Conservation (phyloP, 2,797 vertebrate genomes). For the Sylvilagus floridanus region DNA sequence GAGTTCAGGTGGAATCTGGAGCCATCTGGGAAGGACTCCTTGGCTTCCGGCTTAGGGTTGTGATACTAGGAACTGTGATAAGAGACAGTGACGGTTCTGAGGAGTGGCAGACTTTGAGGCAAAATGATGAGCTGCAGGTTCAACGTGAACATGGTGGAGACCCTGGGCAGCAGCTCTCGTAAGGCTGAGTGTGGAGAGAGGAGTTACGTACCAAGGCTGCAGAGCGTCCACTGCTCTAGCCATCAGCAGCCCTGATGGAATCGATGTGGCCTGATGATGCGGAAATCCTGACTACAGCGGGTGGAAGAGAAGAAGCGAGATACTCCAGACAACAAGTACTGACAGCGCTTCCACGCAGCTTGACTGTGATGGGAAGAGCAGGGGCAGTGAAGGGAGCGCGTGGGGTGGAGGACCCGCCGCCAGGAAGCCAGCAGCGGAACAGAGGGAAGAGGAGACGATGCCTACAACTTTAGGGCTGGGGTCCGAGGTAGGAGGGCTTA, state of each 20-base stretch:
- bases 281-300: background rate
- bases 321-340: accelerated
- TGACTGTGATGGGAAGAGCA: background rate
- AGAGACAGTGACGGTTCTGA: background rate
- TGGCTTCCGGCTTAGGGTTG: background rate
- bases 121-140: background rate
- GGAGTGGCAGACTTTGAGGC: background rate
- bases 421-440: background rate
- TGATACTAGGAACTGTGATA: background rate
- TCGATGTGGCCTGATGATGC: too few relatives aligned
- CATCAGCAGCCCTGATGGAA: background rate
- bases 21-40: background rate
- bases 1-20: background rate
- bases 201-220: background rate
- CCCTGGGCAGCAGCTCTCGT: background rate
- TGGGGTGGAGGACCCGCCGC: accelerated
- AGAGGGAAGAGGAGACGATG: background rate
- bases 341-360: background rate
- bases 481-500: background rate
- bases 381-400: accelerated
- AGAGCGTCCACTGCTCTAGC: background rate
- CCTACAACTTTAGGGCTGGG: background rate
- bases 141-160: background rate
- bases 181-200: background rate
- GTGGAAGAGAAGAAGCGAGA: background rate